Base-by-base conservation (phyloP, 2,113 vertebrate species). In the Lonchura striata region DNA sequence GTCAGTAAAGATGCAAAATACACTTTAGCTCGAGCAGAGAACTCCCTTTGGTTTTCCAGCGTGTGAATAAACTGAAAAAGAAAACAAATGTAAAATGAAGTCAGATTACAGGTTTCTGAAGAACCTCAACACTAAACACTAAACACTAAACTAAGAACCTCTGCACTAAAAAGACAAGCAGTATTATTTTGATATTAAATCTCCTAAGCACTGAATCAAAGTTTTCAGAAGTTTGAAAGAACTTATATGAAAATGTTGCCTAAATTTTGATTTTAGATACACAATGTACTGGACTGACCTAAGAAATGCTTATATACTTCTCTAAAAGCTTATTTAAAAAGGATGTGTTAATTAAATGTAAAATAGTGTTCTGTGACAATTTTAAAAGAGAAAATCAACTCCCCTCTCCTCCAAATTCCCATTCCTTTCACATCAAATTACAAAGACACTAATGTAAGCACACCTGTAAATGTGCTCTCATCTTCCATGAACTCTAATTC, bases 1-100 rank as follows among this genome's bases (percentile, higher is more conserved):
- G 99, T 99, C 97, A 99, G 98, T 85, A 99, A 97, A 3, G 99
- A 99, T 7, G 99, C 99, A 18, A 99, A 99, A 88, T 99, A 99
- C 18, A 99, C 99, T 65, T 99, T 99, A 70, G 98, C 97, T 3
- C 99, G 97, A 24, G 99, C 99, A 11, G 99, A 99, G 90, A 99
- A 99, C 96, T 99, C 99, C 7, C 98, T 98, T 47, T 98, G 99
- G 46, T 94, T 98, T 98, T 99, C 99, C 97, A 99, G 92, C 0
- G 99, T 99, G 93, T 98, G 99, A 95, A 99, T 99, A 95, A 99
- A 99, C 99, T 99, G 93, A 70, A 94, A 93, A 18, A 75, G 59
- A 94, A 95, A 94, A 82, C 20, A 94, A 88, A 78, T 6, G 15
- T 61, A 88, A 61, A 88, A 68, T 17, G 37, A 70, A 90, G n/a